Evolutionary conservation across 2,888 invertebrate genomes (phyloP).

Genomic region (Epistrophe eligans): DNA sequence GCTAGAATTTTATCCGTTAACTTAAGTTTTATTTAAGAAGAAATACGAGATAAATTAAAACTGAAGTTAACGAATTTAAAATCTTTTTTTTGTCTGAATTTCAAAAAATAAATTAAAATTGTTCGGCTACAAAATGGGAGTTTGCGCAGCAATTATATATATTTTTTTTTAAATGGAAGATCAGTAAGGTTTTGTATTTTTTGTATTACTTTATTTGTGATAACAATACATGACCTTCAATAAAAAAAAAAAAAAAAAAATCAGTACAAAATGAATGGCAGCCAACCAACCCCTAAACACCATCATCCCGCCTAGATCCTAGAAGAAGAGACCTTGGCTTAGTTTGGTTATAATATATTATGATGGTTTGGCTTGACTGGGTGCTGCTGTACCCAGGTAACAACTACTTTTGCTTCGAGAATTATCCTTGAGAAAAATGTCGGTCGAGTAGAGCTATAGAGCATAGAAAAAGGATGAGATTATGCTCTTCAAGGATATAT

Average conservation of each 20-base stretch:
- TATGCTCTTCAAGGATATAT: constrained; percentile 61
- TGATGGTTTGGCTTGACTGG: background rate
- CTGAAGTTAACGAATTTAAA: too few species aligned
- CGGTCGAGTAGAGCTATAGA: constrained; percentile 50
- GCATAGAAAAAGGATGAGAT: constrained; percentile 11
- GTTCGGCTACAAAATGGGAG: too few species aligned
- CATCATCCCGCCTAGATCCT: background rate
- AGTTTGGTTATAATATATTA: background rate
- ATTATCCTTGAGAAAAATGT: constrained; percentile 68
- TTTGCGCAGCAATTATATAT: too few species aligned
- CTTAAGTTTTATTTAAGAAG: too few species aligned
- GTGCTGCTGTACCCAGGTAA: constrained; percentile 43
- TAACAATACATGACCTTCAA: background rate
- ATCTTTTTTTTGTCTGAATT: too few species aligned
- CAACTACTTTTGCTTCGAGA: constrained; percentile 58
- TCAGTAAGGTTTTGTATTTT: too few species aligned
- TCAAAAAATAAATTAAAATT: too few species aligned
- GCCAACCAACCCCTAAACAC: background rate
- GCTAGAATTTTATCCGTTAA: too few species aligned
- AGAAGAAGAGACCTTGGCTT: constrained; percentile 56
- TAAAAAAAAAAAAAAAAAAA: background rate
- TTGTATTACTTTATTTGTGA: too few species aligned
- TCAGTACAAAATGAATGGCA: background rate
- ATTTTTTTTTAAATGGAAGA: too few species aligned
- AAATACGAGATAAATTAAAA: too few species aligned